Percentiles rank a stretch among this genome's conserved stretches.
Conservation (phyloP, 2,113 vertebrate genomes). For the Cryptoleucopteryx plumbea region DNA sequence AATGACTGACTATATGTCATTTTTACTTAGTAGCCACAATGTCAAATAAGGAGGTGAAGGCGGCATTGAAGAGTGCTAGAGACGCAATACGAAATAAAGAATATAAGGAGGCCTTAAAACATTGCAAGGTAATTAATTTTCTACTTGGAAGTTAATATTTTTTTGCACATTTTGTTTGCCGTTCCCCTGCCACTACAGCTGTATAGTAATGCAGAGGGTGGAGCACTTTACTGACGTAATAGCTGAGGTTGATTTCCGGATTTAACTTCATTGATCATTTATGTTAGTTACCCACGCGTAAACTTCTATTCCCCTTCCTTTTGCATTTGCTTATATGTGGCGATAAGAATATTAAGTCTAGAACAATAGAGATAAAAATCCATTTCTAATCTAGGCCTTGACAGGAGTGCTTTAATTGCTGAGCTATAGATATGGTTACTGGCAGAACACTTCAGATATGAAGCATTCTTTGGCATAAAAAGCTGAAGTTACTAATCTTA, state of each 20-base stretch:
- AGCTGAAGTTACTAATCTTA: background rate
- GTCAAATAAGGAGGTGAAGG: conserved; percentile 94
- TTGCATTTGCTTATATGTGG: background rate
- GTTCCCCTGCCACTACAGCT: background rate
- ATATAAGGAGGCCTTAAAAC: conserved; percentile 93
- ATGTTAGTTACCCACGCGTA: background rate
- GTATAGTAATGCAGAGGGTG: background rate
- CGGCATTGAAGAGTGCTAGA: conserved; percentile 89
- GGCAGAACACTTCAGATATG: background rate
- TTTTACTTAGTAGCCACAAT: conserved; percentile 67
- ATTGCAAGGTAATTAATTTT: conserved; percentile 88
- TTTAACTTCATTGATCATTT: background rate
- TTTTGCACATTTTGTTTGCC: background rate
- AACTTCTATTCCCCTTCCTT: background rate
- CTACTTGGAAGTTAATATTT: background rate
- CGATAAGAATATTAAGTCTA: background rate
- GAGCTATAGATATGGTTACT: background rate
- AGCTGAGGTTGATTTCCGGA: background rate
- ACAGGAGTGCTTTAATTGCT: background rate
- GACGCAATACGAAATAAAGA: conserved; percentile 97
- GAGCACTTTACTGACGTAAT: background rate
- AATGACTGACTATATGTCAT: background rate
- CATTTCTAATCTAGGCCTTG: background rate
- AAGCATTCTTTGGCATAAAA: background rate
- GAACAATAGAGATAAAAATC: background rate